Evolutionary conservation across 2,888 invertebrate species (phyloP).

Genomic region (Ferrisia virgata): DNA sequence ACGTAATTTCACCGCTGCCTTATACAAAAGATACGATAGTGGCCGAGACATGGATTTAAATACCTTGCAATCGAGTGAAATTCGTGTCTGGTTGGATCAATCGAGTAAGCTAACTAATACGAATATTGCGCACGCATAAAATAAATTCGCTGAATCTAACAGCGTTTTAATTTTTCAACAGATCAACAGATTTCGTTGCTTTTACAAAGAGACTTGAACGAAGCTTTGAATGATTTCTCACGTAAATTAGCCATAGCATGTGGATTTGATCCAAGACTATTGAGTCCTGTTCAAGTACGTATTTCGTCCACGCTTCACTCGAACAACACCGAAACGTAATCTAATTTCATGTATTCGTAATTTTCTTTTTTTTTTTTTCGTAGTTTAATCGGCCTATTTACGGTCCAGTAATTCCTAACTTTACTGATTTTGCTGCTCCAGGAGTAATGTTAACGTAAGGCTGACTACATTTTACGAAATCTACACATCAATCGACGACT

Average conservation of each 20-base stretch:
- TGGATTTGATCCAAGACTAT: conserved; percentile 63
- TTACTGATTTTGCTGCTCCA: conserved; percentile 92
- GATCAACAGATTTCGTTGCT: conserved; percentile 87
- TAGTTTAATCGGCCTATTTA: conserved; percentile 72
- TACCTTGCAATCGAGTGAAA: conserved; percentile 59
- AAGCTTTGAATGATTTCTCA: conserved; percentile 71
- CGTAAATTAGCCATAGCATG: conserved; percentile 63
- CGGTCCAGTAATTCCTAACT: conserved; percentile 72
- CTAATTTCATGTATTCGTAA: not conserved
- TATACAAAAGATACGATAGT: conserved; percentile 60
- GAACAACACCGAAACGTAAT: not conserved
- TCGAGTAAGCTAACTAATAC: conserved; percentile 79
- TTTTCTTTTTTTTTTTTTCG: not conserved
- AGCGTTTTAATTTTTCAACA: conserved; percentile 53
- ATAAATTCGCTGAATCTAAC: not conserved
- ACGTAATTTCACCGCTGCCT: conserved; percentile 69
- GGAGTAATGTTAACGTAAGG: conserved; percentile 84
- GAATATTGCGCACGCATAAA: not conserved
- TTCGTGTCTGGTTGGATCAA: conserved; percentile 74
- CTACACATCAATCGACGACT: too few relatives aligned
- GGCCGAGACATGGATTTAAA: not conserved
- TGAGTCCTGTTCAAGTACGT: conserved; percentile 64
- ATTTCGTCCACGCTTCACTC: too few relatives aligned
- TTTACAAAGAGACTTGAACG: conserved; percentile 69
- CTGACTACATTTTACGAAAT: conserved; percentile 31